Percentiles rank a stretch among this genome's conserved stretches.
Evolutionary conservation across 2,113 vertebrate species (phyloP).

Genomic region (Hylia prasina): DNA sequence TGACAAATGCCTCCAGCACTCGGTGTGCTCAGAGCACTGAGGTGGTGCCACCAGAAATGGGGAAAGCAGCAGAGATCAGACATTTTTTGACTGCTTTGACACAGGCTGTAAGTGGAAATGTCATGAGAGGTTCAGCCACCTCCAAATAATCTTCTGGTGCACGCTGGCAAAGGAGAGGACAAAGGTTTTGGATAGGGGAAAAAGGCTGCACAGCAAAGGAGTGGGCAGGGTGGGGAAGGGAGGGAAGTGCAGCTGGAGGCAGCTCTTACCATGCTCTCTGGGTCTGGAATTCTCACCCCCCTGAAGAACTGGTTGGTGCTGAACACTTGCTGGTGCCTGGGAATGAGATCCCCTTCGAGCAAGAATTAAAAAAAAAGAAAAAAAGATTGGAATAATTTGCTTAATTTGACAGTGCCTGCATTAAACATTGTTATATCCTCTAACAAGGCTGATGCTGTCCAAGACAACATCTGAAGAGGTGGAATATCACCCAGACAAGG

Average conservation of each 20-base stretch:
- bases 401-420: not conserved
- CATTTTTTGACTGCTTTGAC: not conserved
- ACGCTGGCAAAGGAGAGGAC: rapidly evolving
- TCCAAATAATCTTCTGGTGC: not conserved
- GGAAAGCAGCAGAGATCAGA: not conserved
- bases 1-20: not conserved
- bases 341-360: conserved; percentile 87
- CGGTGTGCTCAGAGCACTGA: rapidly evolving
- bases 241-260: not conserved
- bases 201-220: rapidly evolving
- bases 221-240: not conserved
- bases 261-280: conserved; percentile 83
- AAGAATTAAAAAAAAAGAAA: not conserved
- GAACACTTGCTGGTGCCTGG: conserved; percentile 94
- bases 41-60: not conserved
- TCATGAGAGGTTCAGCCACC: not conserved
- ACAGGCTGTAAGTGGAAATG: not conserved
- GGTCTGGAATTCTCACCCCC: conserved; percentile 90
- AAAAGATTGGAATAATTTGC: not conserved
- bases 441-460: not conserved
- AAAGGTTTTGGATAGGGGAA: not conserved
- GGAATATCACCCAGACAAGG: not conserved
- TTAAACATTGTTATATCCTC: not conserved
- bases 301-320: conserved; percentile 96
- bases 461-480: not conserved